Evolutionary conservation across 2,113 vertebrate genomes (phyloP), one percentile per base, ranked within the genome.

Genomic region (Balaeniceps rex): DNA sequence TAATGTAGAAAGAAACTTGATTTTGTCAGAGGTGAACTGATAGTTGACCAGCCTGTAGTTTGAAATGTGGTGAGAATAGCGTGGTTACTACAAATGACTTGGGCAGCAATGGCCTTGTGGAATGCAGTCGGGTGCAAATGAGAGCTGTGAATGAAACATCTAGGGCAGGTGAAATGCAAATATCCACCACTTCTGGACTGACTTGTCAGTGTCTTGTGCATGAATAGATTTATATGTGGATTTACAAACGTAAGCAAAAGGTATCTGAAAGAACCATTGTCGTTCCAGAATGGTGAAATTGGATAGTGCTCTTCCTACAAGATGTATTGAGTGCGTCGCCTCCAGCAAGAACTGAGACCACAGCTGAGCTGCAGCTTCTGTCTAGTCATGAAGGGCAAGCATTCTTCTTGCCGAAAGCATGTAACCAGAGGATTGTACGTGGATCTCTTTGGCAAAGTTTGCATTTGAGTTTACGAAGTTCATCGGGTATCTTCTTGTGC

Each of bases 51-150:
- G 4, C 15, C 4, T 4, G 7, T 72, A 34, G 8, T 76, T 71
- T 49, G 64, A 60, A 69, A 61, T 15, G 10, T 31, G 28, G 6
- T 55, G 44, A 82, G 34, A 85, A 38, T 16, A 61, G 40, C 8
- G 47, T 2, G 10, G 33, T 58, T 70, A 16, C 25, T 75, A 2
- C 54, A 23, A 54, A 18, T 66, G 17, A 24, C 34, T 77, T 1
- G 3, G 28, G 34, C 38, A 85, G 25, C 34, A 31, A 0, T 1
- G 5, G 40, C 44, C 33, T 4, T 0, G 0, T 42, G 49, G 34
- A 55, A 40, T 92, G 52, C 21, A n/a, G 44, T 19, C 19, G 9
- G 57, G 12, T 54, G 29, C 23, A 54, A 54, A 51, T n/a, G 28
- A 87, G 33, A 82, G 9, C 31, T 65, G 18, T 72, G 69, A 89